A percentile compares a stretch with the other conserved stretches of the same genome.
phyloP scores from a whole-genome alignment of 1,140 invertebrate genomes.

The Physella acuta region DNA sequence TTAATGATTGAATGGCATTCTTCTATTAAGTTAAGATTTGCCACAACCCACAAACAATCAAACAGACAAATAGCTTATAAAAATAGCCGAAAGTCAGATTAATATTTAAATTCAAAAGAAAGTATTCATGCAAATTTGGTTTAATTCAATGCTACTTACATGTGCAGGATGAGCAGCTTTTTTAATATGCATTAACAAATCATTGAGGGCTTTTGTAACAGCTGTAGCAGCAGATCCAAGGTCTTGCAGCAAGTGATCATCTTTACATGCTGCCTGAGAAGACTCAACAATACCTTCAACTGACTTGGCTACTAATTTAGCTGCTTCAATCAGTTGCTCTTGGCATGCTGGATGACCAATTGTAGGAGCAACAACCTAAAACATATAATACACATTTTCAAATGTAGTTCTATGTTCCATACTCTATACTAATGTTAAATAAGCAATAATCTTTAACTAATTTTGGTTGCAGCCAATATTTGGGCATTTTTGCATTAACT shows the following conservation, averaged over 20 bases:
- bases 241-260: constrained; percentile 75
- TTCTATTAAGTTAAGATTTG: too few relatives aligned
- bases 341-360: constrained; percentile 90
- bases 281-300: constrained; percentile 88
- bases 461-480: constrained; percentile 94
- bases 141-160: too few relatives aligned
- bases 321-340: constrained; percentile 88
- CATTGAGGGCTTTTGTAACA: constrained; percentile 86
- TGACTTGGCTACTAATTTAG: constrained; percentile 87
- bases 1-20: too few relatives aligned
- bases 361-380: constrained; percentile 67
- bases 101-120: too few relatives aligned
- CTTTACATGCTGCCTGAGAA: constrained; percentile 69
- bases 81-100: too few relatives aligned
- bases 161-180: constrained; percentile 53
- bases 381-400: constrained; percentile 1
- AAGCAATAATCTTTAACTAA: constrained; percentile 39
- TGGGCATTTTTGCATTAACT: constrained; percentile 96
- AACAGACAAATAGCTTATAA: too few relatives aligned
- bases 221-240: constrained; percentile 81
- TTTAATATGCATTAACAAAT: constrained; percentile 88
- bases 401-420: neutral
- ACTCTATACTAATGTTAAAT: neutral
- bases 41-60: too few relatives aligned
- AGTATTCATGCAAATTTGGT: too few relatives aligned